A percentile compares a stretch with the other conserved stretches of the same genome.
Evolutionary conservation across 1,140 invertebrate species (phyloP).

Genomic region (Steinernema khuongi): DNA sequence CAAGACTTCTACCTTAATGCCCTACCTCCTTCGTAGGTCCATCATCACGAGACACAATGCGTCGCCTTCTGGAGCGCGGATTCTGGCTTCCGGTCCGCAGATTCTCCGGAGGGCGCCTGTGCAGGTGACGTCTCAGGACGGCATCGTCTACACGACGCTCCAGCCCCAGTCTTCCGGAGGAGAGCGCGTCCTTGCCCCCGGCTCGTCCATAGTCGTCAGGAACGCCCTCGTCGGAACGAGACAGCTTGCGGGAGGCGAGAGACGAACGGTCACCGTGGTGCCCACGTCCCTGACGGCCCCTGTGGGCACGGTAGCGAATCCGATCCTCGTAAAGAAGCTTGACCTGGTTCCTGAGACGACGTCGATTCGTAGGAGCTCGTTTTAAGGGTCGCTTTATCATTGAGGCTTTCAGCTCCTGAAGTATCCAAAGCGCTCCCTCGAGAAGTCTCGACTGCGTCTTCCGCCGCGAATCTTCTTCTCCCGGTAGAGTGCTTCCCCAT

Average conservation of each 20-base stretch:
- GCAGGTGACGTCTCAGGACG: not conserved
- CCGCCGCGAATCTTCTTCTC: not conserved
- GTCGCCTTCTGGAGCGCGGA: not conserved
- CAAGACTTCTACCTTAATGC: not conserved
- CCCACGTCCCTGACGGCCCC: not conserved
- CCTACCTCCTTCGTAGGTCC: not conserved
- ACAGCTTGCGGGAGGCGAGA: not conserved
- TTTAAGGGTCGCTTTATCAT: too few relatives aligned
- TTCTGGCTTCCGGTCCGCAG: not conserved
- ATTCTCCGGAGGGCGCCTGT: not conserved
- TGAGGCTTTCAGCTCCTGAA: not conserved
- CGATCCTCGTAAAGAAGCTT: too few relatives aligned
- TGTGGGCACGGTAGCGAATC: too few relatives aligned
- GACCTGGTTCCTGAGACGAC: too few relatives aligned
- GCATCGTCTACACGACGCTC: not conserved
- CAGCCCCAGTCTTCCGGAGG: not conserved
- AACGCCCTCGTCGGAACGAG: not conserved
- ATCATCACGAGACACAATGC: slow-evolving; percentile 1
- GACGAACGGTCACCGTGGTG: not conserved
- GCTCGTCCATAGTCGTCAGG: not conserved
- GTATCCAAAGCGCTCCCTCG: not conserved
- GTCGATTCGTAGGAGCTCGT: too few relatives aligned
- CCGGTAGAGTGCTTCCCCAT: not conserved
- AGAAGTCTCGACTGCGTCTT: not conserved
- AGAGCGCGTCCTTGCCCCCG: not conserved